Base-by-base conservation (phyloP, 2,797 vertebrate genomes). In the Acipenser transmontanus region DNA sequence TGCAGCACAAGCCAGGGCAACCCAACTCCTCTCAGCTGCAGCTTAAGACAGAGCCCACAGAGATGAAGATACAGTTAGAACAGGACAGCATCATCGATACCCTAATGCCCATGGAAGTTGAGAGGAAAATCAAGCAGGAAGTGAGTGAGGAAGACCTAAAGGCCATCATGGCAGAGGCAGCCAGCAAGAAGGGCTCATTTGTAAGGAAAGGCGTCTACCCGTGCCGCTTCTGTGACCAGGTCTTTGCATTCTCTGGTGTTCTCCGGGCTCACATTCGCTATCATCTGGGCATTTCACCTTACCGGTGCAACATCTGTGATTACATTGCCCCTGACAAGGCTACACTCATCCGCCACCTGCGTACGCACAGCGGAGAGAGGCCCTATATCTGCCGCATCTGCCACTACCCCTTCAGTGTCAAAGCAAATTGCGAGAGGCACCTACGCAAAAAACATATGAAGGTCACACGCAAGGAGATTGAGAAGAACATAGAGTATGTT, bases 381-480 rank as follows among this genome's bases (percentile, higher is more conserved):
- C 97, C 96, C 0, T 99, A 98, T 61, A 90, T 98, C 67, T 99
- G 97, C 78, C 93, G 95, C 47, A 91, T 99, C 76, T 99, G 97
- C 81, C 95, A 96, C 77, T 99, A 98, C 71, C 96, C 96, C 0
- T 99, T 99, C 86, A 99, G 96, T 0, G 96, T 99, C 78, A 98
- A 98, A 77, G 97, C 96, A 77, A 99, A 99, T 80, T 99, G 97
- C 0, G 97, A 99, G 84, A 93, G 97, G 68, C 97, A 99, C 80
- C 87, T 99, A 75, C 89, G 96, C 63, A 98, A 98, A 85, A 98
- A 98, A 78, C 97, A 99, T 82, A 91, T 91, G 80, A 98, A 97
- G 82, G 92, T 90, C n/a, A 95, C 92, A 0, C 84, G 96, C 63
- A 98, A 98, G 78, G 97, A 99, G 68, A 98, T 98, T 0, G 97